Evolutionary conservation across 2,888 invertebrate species (phyloP).

Genomic region (Agriotes lineatus): DNA sequence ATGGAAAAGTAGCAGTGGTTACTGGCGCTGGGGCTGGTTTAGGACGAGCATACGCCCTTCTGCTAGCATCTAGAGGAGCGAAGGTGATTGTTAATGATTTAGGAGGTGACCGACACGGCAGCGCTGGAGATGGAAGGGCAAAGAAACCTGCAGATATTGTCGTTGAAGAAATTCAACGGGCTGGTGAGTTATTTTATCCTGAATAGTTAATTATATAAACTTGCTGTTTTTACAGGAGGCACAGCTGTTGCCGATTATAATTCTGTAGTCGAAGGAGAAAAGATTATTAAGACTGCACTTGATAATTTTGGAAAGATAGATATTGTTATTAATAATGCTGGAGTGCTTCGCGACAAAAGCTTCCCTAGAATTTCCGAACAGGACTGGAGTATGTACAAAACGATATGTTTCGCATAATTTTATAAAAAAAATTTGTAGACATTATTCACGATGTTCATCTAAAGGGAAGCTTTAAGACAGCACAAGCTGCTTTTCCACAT

Average conservation of each 20-base stretch:
- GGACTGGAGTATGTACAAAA: slow-evolving; percentile 78
- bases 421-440: slow-evolving; percentile 71
- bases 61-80: slow-evolving; percentile 93
- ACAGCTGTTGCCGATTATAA: slow-evolving; percentile 94
- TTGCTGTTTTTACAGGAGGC: slow-evolving; percentile 77
- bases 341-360: slow-evolving; percentile 94
- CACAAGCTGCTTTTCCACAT: slow-evolving; percentile 95
- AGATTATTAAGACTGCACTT: slow-evolving; percentile 95
- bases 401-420: too few relatives aligned
- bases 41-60: slow-evolving; percentile 92
- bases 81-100: slow-evolving; percentile 98
- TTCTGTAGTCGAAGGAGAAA: slow-evolving; percentile 96
- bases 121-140: slow-evolving; percentile 91
- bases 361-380: slow-evolving; percentile 88
- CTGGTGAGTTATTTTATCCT: slow-evolving; percentile 78
- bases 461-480: slow-evolving; percentile 92
- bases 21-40: slow-evolving; percentile 98
- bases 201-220: too few relatives aligned
- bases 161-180: slow-evolving; percentile 86
- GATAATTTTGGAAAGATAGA: slow-evolving; percentile 92
- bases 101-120: slow-evolving; percentile 85
- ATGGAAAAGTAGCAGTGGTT: slow-evolving; percentile 91
- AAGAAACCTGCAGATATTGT: slow-evolving; percentile 89
- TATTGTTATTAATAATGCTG: slow-evolving; percentile 97
- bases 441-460: slow-evolving; percentile 92